Conservation (phyloP, 2,113 vertebrate species). For the Neolamprologus toae region DNA sequence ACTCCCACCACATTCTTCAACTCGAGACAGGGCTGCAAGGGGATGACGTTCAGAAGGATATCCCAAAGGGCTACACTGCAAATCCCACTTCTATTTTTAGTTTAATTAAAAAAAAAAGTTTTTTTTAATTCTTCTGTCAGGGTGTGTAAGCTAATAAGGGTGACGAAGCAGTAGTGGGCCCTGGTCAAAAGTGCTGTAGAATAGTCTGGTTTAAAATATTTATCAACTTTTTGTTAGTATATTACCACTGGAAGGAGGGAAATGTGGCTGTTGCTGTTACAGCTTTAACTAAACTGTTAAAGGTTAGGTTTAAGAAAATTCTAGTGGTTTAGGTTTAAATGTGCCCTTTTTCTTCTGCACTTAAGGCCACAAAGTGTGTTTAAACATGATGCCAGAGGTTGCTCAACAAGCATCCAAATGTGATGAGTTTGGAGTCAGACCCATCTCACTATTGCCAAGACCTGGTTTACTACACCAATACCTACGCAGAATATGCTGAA, state of each 20-base stretch:
- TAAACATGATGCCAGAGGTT: neutral
- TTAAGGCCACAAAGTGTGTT: neutral
- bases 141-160: neutral
- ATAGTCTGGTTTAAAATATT: neutral
- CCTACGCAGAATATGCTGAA: neutral
- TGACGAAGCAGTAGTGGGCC: neutral
- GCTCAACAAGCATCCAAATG: neutral
- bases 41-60: constrained; percentile 31
- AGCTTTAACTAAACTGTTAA: neutral
- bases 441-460: neutral
- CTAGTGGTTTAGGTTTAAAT: neutral
- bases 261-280: neutral
- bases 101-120: neutral
- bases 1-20: neutral
- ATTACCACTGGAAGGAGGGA: neutral
- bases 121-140: neutral
- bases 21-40: constrained; percentile 13
- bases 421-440: neutral
- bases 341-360: neutral
- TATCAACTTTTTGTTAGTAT: neutral
- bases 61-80: neutral
- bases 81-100: neutral
- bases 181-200: neutral
- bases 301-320: neutral
- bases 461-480: neutral